Conservation (phyloP, 2,113 vertebrate genomes). For the Plecotus auritus region DNA sequence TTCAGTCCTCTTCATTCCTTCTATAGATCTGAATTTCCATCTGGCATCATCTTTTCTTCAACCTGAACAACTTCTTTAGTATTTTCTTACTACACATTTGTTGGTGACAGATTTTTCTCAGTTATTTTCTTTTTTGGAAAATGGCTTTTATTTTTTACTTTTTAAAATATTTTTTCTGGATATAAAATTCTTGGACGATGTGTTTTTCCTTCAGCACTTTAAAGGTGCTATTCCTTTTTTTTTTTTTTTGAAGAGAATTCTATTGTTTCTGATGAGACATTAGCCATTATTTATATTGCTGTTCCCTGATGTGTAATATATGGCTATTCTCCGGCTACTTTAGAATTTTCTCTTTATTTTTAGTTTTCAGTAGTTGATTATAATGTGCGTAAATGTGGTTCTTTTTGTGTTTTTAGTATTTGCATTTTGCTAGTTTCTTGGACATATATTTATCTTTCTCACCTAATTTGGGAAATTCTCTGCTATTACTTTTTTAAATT, state of each 20-base stretch:
- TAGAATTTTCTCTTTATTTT: background rate
- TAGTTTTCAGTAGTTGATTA: background rate
- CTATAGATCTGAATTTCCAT: background rate
- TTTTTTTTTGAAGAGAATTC: background rate
- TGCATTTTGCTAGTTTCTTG: background rate
- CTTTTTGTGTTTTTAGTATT: background rate
- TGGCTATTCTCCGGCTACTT: background rate
- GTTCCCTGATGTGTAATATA: background rate
- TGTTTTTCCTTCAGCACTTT: background rate
- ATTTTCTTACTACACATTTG: conserved; percentile 21
- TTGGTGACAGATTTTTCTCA: background rate
- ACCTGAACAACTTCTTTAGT: background rate
- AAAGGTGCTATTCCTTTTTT: background rate
- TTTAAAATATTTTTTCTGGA: background rate
- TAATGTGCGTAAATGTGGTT: background rate
- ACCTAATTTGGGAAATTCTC: background rate
- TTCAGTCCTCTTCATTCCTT: background rate
- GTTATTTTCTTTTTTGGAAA: background rate
- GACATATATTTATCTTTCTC: background rate
- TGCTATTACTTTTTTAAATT: background rate
- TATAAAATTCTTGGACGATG: background rate
- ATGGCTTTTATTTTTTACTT: conserved; percentile 31
- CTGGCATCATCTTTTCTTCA: background rate
- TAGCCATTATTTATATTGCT: background rate
- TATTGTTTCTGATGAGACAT: background rate